Percentiles rank a stretch among this genome's conserved stretches.
These are phyloP conservation scores for Euphonia xanthogaster DNA, from an alignment of 2,797 vertebrate species.

Conservation along the genomic window DNA sequence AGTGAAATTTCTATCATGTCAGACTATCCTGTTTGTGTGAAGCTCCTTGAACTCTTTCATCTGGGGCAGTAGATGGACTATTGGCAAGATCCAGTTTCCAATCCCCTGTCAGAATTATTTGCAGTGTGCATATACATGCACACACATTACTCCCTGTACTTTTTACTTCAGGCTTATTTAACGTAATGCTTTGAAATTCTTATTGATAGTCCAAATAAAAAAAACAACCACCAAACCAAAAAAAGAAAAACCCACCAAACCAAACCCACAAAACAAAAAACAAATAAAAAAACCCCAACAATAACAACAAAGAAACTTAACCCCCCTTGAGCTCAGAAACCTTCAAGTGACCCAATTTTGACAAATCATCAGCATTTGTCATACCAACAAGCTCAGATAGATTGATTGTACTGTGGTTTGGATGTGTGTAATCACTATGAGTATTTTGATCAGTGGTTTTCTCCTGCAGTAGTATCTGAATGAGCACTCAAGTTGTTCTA, in stretches of 20 bases:
- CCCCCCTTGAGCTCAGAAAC: background rate
- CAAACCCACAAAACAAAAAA: background rate
- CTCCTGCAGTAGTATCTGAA: background rate
- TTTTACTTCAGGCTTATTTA: background rate
- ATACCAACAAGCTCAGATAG: background rate
- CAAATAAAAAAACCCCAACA: too few species aligned
- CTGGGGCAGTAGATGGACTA: background rate
- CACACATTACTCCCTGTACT: background rate
- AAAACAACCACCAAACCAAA: background rate
- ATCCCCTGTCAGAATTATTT: background rate
- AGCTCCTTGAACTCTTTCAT: background rate
- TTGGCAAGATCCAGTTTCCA: background rate
- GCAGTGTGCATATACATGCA: background rate
- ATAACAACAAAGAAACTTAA: too few species aligned
- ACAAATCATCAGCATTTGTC: background rate
- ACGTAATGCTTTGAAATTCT: background rate
- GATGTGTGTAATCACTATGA: background rate
- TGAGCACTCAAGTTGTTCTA: rapidly evolving
- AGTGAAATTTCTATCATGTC: background rate
- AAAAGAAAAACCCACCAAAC: background rate
- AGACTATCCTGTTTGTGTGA: background rate
- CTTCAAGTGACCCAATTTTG: background rate
- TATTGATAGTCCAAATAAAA: background rate
- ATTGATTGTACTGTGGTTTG: background rate
- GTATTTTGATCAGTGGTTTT: background rate